Percentiles rank a stretch among this genome's conserved stretches.
phyloP scores from a whole-genome alignment of 2,797 vertebrate genomes.

The Coranthus polyacanthus region DNA sequence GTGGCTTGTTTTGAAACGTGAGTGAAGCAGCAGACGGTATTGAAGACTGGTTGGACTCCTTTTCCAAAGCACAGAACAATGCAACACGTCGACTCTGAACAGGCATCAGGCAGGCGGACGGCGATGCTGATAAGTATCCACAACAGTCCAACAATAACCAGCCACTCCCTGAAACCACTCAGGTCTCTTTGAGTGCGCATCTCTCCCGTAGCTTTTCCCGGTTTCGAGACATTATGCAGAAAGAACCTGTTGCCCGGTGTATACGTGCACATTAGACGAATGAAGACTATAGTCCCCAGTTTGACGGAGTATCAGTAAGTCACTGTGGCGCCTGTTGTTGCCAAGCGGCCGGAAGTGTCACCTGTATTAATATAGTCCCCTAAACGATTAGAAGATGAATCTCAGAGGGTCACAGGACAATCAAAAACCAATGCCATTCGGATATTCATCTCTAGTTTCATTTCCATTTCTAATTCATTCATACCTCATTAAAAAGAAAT shows the following conservation, averaged over 20 bases:
- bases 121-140: conserved; percentile 3
- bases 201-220: too few species aligned
- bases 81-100: neutral
- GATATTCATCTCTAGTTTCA: conserved; percentile 16
- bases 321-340: too few species aligned
- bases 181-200: neutral
- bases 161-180: conserved; percentile 79
- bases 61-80: conserved; percentile 1
- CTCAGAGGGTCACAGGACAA: too few species aligned
- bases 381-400: too few species aligned
- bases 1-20: too few species aligned
- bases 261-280: too few species aligned
- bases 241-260: neutral
- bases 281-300: too few species aligned
- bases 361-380: too few species aligned
- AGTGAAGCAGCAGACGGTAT: too few species aligned
- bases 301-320: too few species aligned
- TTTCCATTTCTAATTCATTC: neutral
- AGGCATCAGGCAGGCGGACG: neutral
- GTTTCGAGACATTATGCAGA: conserved; percentile 41
- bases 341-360: too few species aligned
- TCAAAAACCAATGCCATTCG: neutral
- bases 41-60: neutral
- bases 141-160: conserved; percentile 22
- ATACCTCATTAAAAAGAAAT: conserved; percentile 19